Conservation (phyloP, 2,888 invertebrate species). For the Artemia sinica region DNA sequence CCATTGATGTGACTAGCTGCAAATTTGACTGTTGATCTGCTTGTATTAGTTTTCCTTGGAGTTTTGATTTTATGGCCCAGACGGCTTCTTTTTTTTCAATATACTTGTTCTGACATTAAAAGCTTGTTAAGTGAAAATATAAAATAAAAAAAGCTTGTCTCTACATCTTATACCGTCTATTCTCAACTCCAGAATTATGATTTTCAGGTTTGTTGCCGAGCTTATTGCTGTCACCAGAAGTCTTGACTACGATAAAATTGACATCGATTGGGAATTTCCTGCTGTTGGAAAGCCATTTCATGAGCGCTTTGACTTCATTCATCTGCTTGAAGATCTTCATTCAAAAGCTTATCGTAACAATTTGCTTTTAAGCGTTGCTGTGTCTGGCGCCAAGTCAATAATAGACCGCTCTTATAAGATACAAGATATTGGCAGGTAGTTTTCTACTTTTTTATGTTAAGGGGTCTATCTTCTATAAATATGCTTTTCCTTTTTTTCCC, state of each 20-base stretch:
- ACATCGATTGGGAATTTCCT: conserved; percentile 49
- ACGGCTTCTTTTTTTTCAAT: too few relatives aligned
- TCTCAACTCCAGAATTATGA: too few relatives aligned
- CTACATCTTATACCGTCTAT: too few relatives aligned
- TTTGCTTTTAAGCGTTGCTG: conserved; percentile 39
- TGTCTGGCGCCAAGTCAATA: conserved; percentile 57
- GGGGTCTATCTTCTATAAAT: too few relatives aligned
- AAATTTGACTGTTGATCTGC: too few relatives aligned
- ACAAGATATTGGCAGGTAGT: conserved; percentile 50
- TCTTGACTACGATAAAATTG: conserved; percentile 28
- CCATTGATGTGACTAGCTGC: too few relatives aligned
- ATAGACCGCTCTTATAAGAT: conserved; percentile 60
- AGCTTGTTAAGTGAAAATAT: too few relatives aligned
- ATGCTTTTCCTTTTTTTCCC: too few relatives aligned
- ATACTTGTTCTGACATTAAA: too few relatives aligned
- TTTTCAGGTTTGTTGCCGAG: conserved; percentile 7
- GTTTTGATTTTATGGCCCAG: too few relatives aligned
- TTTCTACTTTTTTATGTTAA: background rate
- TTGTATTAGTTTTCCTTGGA: too few relatives aligned
- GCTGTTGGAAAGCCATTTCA: conserved; percentile 37
- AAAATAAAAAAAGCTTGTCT: too few relatives aligned
- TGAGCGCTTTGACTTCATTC: conserved; percentile 54
- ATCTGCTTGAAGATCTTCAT: conserved; percentile 52
- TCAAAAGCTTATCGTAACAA: conserved; percentile 39
- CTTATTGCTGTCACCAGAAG: background rate